Conservation (phyloP, 2,113 vertebrate species). For the Catharus bicknelli region DNA sequence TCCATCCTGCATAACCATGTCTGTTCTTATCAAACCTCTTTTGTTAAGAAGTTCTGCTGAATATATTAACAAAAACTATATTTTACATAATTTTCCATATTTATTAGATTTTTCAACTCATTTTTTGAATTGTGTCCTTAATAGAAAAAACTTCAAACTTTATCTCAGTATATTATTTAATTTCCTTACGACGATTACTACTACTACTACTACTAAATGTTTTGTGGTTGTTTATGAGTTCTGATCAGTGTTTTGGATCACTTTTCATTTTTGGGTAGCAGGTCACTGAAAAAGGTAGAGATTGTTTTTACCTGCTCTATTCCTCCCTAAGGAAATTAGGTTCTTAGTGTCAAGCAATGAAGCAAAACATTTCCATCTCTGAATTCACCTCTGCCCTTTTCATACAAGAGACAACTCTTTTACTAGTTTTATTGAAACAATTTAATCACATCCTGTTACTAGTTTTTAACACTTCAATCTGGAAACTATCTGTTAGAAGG, state of each 20-base stretch:
- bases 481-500: not conserved
- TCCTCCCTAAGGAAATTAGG: not conserved
- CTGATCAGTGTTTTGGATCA: not conserved
- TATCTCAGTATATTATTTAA: not conserved
- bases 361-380: not conserved
- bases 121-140: not conserved
- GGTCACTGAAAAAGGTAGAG: not conserved
- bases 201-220: not conserved
- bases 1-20: rapidly evolving
- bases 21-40: not conserved
- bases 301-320: not conserved
- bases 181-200: not conserved
- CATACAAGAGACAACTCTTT: not conserved
- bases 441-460: not conserved
- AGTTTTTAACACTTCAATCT: not conserved
- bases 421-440: not conserved
- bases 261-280: not conserved
- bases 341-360: not conserved
- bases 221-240: not conserved
- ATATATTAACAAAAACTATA: not conserved
- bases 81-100: not conserved
- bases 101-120: not conserved
- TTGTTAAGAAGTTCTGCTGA: not conserved
- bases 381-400: not conserved
- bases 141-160: not conserved